Base-by-base conservation (phyloP, 2,888 invertebrate genomes). In the Frankliniella intonsa region DNA sequence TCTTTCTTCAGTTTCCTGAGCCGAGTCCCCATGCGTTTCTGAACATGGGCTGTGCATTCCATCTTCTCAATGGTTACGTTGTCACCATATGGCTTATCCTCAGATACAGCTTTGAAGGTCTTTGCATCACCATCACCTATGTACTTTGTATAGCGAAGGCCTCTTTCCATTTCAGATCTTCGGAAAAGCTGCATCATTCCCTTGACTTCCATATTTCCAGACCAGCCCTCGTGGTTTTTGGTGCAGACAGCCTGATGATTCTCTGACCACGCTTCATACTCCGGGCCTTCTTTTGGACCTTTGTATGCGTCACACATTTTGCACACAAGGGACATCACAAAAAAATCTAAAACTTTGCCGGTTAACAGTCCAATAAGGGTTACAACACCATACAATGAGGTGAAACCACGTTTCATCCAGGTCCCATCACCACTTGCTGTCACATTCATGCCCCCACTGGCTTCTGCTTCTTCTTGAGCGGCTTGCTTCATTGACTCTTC, bases 71-170 rank as follows among this genome's bases (percentile, higher is more conserved):
- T n/a, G n/a, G n/a, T n/a, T n/a, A 83, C 62, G 0, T 38, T 27
- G 51, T 50, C 17, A 81, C 82, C 81, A 51, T 83, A 83, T 7
- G 82, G 81, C 25, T 69, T 38, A 12, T 51, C 51, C 9, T 51
- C 82, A 50, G 12, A 55, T 80, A 82, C 81, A 50, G 81, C 27
- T 38, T 79, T 79, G 50, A 81, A 80, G 1, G 80, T 82, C 76
- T 83, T 83, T 12, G 82, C 79, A 51, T 84, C 84, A 1, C 83
- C 84, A 81, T 84, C 83, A 14, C 83, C 83, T 10, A 84, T n/a
- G 55, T 81, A 83, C 14, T 83, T 25, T 8, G 49, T 76, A 65
- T 83, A 84, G 7, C 82, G 62, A n/a, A 83, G 55, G 12, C 83
- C 82, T 38, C 80, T 80, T 22, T 81, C 82, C 3, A 17, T 49